Percentiles rank a stretch among this genome's conserved stretches.
These are phyloP conservation scores for Centropristis striata DNA, from an alignment of 2,113 vertebrate species.

Conservation along the genomic window DNA sequence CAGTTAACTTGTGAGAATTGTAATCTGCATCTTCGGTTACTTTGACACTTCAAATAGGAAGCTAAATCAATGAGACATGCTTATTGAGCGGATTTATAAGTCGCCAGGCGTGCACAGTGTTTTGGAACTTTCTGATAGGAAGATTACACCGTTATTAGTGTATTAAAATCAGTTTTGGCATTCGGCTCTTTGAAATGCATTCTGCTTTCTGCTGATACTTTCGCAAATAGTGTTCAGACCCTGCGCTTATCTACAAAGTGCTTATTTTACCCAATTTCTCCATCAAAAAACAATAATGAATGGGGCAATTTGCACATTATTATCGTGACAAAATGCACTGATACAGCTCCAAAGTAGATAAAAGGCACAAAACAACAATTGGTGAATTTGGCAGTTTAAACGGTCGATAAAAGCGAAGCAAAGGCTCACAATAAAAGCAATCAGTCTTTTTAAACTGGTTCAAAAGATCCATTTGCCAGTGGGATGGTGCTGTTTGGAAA, in stretches of 20 bases:
- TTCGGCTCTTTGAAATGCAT: slow-evolving; percentile 68
- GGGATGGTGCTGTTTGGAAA: slow-evolving; percentile 36
- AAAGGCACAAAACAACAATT: slow-evolving; percentile 70
- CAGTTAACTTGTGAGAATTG: slow-evolving; percentile 42
- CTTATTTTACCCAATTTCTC: slow-evolving; percentile 75
- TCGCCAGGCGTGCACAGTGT: slow-evolving; percentile 53
- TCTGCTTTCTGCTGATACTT: slow-evolving; percentile 66
- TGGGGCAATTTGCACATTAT: slow-evolving; percentile 73
- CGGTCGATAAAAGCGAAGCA: slow-evolving; percentile 64
- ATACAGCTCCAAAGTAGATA: slow-evolving; percentile 72
- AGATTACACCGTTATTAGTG: slow-evolving; percentile 74
- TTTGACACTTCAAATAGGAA: slow-evolving; percentile 45
- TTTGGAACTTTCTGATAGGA: slow-evolving; percentile 68
- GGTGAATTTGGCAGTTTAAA: slow-evolving; percentile 69
- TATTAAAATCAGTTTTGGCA: slow-evolving; percentile 70
- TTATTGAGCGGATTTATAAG: slow-evolving; percentile 48
- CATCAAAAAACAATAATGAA: slow-evolving; percentile 76
- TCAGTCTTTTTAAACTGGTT: slow-evolving; percentile 70
- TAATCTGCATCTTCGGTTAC: slow-evolving; percentile 44
- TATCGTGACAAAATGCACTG: slow-evolving; percentile 71
- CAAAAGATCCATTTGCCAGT: slow-evolving; percentile 67
- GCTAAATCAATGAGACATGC: slow-evolving; percentile 36
- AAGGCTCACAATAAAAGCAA: slow-evolving; percentile 69
- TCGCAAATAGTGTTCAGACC: slow-evolving; percentile 66
- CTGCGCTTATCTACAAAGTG: slow-evolving; percentile 78